These are phyloP conservation scores for Nephrotoma appendiculata DNA, from an alignment of 2,888 invertebrate genomes.

Conservation along the genomic window DNA sequence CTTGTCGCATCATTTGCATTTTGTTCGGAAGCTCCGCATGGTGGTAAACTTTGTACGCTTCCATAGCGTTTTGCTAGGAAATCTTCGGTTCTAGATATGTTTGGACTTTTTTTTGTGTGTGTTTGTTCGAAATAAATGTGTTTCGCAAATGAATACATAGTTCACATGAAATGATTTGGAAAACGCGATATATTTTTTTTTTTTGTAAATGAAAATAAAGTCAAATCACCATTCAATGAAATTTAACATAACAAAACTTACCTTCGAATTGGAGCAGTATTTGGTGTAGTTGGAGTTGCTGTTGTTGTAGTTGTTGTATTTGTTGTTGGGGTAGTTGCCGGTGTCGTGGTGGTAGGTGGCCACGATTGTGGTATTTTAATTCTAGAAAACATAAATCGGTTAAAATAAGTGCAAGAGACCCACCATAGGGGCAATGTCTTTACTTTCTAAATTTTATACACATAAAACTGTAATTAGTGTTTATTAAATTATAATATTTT, in stretches of 20 bases:
- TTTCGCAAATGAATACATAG: not conserved
- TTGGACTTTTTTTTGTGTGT: not conserved
- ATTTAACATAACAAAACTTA: conserved; percentile 4
- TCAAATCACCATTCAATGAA: not conserved
- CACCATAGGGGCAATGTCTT: conserved; percentile 5
- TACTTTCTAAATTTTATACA: not conserved
- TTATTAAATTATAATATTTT: not conserved
- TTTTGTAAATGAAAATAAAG: not conserved
- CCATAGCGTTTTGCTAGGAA: conserved; percentile 2
- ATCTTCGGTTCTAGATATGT: not conserved
- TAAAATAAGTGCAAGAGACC: conserved; percentile 5
- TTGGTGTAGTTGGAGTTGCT: conserved; percentile 19
- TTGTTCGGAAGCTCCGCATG: not conserved
- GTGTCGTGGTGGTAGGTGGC: conserved; percentile 23
- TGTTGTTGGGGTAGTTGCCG: conserved; percentile 19
- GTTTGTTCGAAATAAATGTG: not conserved
- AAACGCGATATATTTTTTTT: not conserved
- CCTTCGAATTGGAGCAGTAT: conserved; percentile 16
- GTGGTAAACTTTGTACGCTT: conserved; percentile 9
- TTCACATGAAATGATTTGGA: not conserved
- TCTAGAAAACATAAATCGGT: conserved; percentile 12
- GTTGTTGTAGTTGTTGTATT: conserved; percentile 15
- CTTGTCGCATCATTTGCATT: conserved; percentile 2
- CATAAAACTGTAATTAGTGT: not conserved
- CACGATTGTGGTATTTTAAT: conserved; percentile 23